Evolutionary conservation across 1,140 invertebrate genomes (phyloP), one percentile per base, ranked within the genome.

Genomic region (Drosophila kanapiae): DNA sequence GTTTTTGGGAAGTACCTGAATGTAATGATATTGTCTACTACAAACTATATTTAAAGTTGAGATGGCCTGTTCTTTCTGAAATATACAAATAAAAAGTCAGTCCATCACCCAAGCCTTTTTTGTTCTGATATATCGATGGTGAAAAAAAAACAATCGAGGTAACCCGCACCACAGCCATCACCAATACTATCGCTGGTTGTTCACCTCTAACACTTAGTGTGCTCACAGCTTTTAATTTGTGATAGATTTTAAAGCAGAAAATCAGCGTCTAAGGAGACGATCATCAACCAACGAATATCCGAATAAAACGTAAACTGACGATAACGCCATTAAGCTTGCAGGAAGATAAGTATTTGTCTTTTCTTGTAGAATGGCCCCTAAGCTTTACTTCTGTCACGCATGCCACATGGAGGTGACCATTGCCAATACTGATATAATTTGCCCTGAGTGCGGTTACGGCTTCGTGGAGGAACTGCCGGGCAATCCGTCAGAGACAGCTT

Each of bases 371-470:
- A 97, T 97, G 96, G 96, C 71, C 13, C 93, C 94, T 69, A 94
- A 94, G 74, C 95, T 96, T 92, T 98, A 97, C 94, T 98, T 97
- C 94, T 98, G 97, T 94, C 97, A 98, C 93, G 96, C 96, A 93
- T 98, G 97, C 94, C 96, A 95, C 93, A 94, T 96, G 86, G 97
- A 98, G 94, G 97, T 98, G 61, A 86, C 91, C 78, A 92, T 92
- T 91, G 80, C 85, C 54, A 92, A 82, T 45, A 70, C 98, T 96
- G 96, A 98, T 91, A 98, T 95, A 92, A 97, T 95, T 71, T 98
- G 98, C 93, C 97, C 98, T 75, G 95, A 95, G 81, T 98, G 98
- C 93, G 94, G 96, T 3, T 95, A 96, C 86, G 98, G 97, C 10
- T 98, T 98, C 87, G 96, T 98, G 83, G 97, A 98, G 93, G 96